A percentile compares a stretch with the other conserved stretches of the same genome.
phyloP scores from a whole-genome alignment of 1,140 invertebrate species.

The Caenorhabditis briggsae region DNA sequence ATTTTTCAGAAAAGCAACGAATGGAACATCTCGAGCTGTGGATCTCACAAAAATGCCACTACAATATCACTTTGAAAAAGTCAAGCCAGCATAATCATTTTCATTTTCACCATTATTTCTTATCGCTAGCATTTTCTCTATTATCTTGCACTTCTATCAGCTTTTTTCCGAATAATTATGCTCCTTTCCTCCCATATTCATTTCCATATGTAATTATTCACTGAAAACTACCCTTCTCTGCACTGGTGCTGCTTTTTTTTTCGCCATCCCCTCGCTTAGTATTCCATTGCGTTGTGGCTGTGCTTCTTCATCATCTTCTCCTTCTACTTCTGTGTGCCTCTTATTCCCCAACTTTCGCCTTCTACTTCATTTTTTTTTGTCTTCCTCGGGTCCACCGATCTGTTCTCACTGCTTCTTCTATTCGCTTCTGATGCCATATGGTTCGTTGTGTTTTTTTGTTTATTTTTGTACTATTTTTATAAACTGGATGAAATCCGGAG shows the following conservation, averaged over 20 bases:
- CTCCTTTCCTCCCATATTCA: background rate
- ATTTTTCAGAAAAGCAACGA: conserved; percentile 62
- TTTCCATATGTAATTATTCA: conserved; percentile 52
- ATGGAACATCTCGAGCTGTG: conserved; percentile 45
- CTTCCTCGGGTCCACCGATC: conserved; percentile 12
- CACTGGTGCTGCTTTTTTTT: no score
- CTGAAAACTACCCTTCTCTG: conserved; percentile 18
- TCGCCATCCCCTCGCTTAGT: no score
- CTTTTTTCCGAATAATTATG: background rate
- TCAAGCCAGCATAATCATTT: conserved; percentile 65
- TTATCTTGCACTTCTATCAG: conserved; percentile 25
- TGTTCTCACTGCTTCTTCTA: background rate
- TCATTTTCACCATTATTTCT: background rate
- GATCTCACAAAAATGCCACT: background rate
- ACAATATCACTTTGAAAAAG: conserved; percentile 77
- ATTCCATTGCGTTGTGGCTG: background rate
- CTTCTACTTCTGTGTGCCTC: conserved; percentile 14
- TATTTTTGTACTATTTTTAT: background rate
- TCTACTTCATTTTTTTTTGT: background rate
- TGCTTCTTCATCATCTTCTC: conserved; percentile 2
- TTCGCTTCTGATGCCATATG: conserved; percentile 17
- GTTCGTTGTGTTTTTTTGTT: conserved; percentile 2
- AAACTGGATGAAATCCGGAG: background rate
- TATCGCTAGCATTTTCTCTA: background rate
- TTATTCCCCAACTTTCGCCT: background rate